Conservation (phyloP, 2,113 vertebrate genomes). For the Chlorodrepanis virens region DNA sequence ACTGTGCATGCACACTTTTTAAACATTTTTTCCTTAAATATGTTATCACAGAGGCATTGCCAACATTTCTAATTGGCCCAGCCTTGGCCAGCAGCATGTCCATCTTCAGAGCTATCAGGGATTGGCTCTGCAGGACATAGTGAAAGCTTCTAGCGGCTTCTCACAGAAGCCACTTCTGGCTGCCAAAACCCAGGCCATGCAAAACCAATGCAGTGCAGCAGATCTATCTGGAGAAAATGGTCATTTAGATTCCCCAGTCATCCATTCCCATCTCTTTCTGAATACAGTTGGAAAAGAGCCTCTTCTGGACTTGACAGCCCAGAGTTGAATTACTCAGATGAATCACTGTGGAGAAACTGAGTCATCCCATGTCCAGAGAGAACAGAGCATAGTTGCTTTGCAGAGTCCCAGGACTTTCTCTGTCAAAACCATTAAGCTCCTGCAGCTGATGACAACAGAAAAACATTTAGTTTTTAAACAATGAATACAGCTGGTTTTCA, state of each 20-base stretch:
- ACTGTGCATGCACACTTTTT: no score
- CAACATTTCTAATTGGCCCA: neutral
- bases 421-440: neutral
- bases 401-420: neutral
- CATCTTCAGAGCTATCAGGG: neutral
- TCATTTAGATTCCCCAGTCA: neutral
- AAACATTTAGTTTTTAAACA: neutral
- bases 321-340: neutral
- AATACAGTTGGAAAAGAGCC: neutral
- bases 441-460: neutral
- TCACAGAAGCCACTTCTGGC: neutral
- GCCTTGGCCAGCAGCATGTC: neutral
- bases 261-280: neutral
- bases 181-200: neutral
- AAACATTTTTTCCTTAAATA: neutral
- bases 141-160: neutral
- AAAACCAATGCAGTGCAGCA: neutral
- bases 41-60: neutral
- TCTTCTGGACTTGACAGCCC: neutral
- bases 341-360: slow-evolving; percentile 29
- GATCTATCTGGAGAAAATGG: neutral
- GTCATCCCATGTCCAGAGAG: neutral
- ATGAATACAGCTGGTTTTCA: neutral
- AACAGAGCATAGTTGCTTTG: neutral
- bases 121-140: neutral